Conservation (phyloP, 2,888 invertebrate genomes). For the Calliopum simillimum region DNA sequence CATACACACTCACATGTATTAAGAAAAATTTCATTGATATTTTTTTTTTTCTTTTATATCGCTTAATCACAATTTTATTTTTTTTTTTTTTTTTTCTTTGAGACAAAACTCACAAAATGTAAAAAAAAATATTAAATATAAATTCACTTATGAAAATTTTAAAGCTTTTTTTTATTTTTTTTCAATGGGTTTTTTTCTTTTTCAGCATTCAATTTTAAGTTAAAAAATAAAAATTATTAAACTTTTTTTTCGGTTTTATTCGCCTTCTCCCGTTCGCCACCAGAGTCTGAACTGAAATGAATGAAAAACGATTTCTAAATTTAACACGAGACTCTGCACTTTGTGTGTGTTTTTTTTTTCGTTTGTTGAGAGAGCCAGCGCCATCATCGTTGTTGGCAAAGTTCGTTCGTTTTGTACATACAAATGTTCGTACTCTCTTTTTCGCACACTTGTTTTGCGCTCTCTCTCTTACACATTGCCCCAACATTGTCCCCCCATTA, state of each 20-base stretch:
- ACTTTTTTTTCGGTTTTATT: constrained; percentile 33
- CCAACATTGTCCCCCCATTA: background rate
- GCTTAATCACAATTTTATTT: constrained; percentile 14
- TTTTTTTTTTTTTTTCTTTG: constrained; percentile 28
- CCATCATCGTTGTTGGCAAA: constrained; percentile 37
- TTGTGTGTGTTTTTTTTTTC: background rate
- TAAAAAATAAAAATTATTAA: constrained; percentile 34
- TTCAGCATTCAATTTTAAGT: constrained; percentile 13
- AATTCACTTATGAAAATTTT: too few species aligned
- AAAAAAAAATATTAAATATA: too few species aligned
- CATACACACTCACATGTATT: background rate
- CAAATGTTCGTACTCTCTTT: background rate
- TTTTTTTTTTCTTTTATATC: constrained; percentile 15
- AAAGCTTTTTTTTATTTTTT: too few species aligned
- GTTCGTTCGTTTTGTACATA: constrained; percentile 31
- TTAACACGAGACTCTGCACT: constrained; percentile 52
- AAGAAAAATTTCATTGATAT: constrained; percentile 29
- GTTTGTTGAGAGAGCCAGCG: constrained; percentile 12
- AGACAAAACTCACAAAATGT: background rate
- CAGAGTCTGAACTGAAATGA: constrained; percentile 65
- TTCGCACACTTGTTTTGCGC: background rate
- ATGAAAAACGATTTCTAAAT: constrained; percentile 62
- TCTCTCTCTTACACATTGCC: background rate
- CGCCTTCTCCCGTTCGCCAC: constrained; percentile 52
- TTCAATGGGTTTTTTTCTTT: background rate